Conservation (phyloP, 2,888 invertebrate species). For the Orgyia antiqua region DNA sequence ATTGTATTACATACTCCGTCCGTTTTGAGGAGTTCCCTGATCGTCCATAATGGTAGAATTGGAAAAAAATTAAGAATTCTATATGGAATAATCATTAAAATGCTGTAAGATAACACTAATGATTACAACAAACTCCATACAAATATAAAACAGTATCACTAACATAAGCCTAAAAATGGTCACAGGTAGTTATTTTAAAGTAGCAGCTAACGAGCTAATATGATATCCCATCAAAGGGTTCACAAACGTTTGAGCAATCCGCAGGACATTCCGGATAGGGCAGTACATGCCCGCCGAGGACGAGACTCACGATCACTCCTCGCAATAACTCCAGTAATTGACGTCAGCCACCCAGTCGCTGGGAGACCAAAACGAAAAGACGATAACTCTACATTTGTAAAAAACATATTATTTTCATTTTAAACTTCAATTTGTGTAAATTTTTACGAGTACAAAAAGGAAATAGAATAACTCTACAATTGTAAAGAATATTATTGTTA, state of each 20-base stretch:
- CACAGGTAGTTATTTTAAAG: conserved; percentile 4
- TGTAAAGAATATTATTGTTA: too few relatives aligned
- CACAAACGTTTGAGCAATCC: conserved; percentile 8
- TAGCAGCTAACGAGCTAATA: conserved; percentile 8
- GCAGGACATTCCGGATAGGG: conserved; percentile 24
- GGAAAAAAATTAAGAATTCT: too few relatives aligned
- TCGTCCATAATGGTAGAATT: too few relatives aligned
- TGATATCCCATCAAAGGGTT: conserved; percentile 11
- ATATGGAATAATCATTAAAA: too few relatives aligned
- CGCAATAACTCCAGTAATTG: conserved; percentile 69
- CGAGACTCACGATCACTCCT: conserved; percentile 65
- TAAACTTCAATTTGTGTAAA: too few relatives aligned
- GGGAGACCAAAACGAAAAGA: conserved; percentile 14
- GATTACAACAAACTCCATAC: too few relatives aligned
- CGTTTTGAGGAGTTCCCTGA: too few relatives aligned
- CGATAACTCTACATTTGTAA: conserved; percentile 20
- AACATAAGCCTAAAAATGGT: conserved; percentile 7
- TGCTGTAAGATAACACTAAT: too few relatives aligned
- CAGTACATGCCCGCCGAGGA: conserved; percentile 49
- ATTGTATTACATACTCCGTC: too few relatives aligned
- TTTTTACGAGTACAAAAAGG: too few relatives aligned
- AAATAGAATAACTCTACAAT: too few relatives aligned
- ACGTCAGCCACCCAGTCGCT: conserved; percentile 66
- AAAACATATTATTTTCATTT: too few relatives aligned
- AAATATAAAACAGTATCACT: not conserved